These are phyloP conservation scores for Sardinella longiceps DNA, from an alignment of 2,797 vertebrate species.

Conservation along the genomic window DNA sequence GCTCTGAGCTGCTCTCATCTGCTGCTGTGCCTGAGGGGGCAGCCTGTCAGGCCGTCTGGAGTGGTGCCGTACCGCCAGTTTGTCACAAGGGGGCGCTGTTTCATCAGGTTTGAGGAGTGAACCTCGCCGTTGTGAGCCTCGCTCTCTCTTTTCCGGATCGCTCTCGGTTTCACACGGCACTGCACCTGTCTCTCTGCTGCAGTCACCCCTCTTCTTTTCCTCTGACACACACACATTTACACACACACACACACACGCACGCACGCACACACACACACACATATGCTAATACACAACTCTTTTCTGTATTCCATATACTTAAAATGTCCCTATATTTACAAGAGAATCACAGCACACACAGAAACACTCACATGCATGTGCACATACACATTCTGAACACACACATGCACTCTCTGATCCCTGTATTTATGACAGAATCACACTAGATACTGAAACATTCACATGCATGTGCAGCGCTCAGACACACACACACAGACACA, in stretches of 20 bases:
- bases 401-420: too few species aligned
- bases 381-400: too few species aligned
- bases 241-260: not conserved
- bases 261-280: not conserved
- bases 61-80: slow-evolving; percentile 6
- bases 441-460: not conserved
- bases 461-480: not conserved
- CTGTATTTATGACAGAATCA: too few species aligned
- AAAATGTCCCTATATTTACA: not conserved
- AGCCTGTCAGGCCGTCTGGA: not conserved
- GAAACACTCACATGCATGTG: not conserved
- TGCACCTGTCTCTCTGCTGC: slow-evolving; percentile 28
- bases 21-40: not conserved
- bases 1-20: not conserved
- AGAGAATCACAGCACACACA: not conserved
- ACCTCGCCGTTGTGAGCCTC: too few species aligned
- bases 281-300: not conserved
- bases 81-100: slow-evolving; percentile 72
- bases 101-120: slow-evolving; percentile 36
- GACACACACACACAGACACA: not conserved
- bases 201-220: not conserved
- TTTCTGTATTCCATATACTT: not conserved
- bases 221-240: not conserved
- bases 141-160: not conserved
- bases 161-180: not conserved